Percentiles rank a stretch among this genome's conserved stretches.
phyloP scores from a whole-genome alignment of 1,140 invertebrate species.

The Neodiprion virginianus region DNA sequence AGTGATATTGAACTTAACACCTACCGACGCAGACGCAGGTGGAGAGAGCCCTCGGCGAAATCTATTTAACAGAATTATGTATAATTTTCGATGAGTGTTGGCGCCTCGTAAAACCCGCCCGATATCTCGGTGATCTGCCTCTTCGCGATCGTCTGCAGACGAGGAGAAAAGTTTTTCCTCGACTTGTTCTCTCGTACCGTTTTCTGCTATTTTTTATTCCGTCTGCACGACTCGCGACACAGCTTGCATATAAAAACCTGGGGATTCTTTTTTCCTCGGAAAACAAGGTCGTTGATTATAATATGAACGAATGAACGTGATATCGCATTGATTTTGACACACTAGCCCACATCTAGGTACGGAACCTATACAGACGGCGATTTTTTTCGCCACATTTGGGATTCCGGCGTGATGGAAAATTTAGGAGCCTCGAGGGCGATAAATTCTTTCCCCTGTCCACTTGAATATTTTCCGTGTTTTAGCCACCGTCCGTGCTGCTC shows the following conservation, averaged over 20 bases:
- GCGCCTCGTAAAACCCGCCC: background rate
- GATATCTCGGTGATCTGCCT: background rate
- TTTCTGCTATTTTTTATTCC: no score
- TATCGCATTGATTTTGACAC: no score
- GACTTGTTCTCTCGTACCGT: no score
- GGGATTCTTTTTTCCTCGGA: background rate
- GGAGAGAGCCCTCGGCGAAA: background rate
- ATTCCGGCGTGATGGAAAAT: conserved; percentile 60
- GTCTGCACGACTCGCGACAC: no score
- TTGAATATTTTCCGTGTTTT: conserved; percentile 62
- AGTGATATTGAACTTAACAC: conserved; percentile 61
- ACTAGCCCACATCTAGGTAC: background rate
- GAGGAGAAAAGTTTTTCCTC: no score
- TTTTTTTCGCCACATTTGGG: conserved; percentile 43
- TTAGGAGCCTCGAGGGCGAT: conserved; percentile 53
- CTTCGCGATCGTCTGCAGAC: background rate
- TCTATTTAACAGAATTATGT: conserved; percentile 1
- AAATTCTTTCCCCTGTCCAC: conserved; percentile 58
- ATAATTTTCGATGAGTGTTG: background rate
- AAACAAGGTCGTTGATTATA: background rate
- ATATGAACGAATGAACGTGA: background rate
- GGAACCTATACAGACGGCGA: conserved; percentile 17
- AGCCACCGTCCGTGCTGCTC: conserved; percentile 35
- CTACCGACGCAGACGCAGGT: background rate
- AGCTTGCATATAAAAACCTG: no score